Conservation (phyloP, 2,113 vertebrate genomes). For the Sialia sialis region DNA sequence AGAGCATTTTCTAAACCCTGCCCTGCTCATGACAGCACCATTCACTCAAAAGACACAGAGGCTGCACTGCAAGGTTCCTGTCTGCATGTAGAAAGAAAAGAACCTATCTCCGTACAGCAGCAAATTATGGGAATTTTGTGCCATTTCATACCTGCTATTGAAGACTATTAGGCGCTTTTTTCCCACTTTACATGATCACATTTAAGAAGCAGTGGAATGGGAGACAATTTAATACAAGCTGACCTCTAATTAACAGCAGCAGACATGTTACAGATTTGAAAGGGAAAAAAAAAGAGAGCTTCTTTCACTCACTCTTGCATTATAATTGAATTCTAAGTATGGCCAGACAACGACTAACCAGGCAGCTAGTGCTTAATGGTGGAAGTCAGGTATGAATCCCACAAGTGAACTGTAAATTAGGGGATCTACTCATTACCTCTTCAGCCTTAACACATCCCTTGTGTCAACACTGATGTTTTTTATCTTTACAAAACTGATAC, state of each 20-base stretch:
- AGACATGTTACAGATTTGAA: neutral
- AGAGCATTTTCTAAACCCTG: neutral
- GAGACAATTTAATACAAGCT: neutral
- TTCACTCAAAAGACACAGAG: neutral
- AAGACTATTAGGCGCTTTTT: neutral
- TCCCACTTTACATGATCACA: rapidly evolving
- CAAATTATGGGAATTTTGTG: neutral
- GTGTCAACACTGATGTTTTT: neutral
- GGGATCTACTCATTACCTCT: neutral
- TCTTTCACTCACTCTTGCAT: neutral
- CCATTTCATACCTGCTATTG: neutral
- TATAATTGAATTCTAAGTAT: neutral
- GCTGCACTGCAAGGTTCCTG: neutral
- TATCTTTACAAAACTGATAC: neutral
- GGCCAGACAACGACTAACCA: neutral
- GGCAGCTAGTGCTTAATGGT: neutral
- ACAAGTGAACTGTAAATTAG: neutral
- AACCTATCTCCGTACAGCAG: neutral
- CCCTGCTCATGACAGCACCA: rapidly evolving
- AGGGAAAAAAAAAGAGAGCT: neutral
- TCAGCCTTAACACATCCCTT: neutral
- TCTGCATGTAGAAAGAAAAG: neutral
- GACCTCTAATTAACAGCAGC: neutral
- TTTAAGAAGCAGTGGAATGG: neutral
- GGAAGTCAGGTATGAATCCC: neutral